Evolutionary conservation across 2,113 vertebrate genomes (phyloP).

Genomic region (Corynorhinus townsendii): DNA sequence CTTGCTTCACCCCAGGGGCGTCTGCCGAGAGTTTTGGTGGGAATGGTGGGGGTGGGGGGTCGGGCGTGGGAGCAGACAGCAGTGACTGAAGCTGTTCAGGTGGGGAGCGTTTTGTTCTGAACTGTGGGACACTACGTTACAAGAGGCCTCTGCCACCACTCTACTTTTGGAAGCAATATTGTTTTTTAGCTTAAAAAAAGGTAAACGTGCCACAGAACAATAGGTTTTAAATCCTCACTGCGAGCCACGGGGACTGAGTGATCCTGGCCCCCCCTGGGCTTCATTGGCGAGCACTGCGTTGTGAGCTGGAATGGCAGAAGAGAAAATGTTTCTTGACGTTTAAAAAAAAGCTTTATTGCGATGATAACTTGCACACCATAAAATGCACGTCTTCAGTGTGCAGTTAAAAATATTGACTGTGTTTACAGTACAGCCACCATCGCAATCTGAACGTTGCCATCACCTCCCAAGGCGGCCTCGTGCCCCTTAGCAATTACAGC

Average conservation of each 20-base stretch:
- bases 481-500: accelerated
- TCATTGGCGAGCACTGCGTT: neutral
- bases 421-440: too few species aligned
- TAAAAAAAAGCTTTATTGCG: neutral
- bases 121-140: neutral
- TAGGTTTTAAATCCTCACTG: neutral
- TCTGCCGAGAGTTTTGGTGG: neutral
- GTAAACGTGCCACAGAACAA: too few species aligned
- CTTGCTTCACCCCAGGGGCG: neutral
- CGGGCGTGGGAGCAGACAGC: neutral
- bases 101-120: accelerated
- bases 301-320: neutral
- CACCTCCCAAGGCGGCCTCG: neutral
- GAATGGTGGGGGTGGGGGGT: neutral
- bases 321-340: neutral
- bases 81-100: accelerated
- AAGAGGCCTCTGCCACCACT: neutral
- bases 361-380: neutral
- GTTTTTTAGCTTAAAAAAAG: neutral
- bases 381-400: neutral
- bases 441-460: neutral
- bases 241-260: neutral
- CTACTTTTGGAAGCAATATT: neutral
- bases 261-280: accelerated
- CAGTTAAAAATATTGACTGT: neutral